Percentiles rank a stretch among this genome's conserved stretches.
Conservation (phyloP, 2,797 vertebrate species). For the Hemibagrus guttatus region DNA sequence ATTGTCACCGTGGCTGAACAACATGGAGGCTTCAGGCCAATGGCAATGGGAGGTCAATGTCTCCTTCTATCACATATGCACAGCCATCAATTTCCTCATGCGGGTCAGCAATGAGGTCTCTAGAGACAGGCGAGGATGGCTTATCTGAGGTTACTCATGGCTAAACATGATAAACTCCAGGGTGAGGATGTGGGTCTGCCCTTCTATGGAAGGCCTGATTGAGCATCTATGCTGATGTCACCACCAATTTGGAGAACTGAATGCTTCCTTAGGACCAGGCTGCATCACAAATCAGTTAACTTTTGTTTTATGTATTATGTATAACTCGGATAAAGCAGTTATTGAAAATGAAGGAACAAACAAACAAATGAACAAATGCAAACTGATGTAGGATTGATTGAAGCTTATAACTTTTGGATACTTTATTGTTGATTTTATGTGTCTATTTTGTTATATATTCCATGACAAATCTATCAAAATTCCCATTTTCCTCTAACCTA, state of each 20-base stretch:
- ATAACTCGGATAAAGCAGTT: neutral
- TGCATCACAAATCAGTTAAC: neutral
- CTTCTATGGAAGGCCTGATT: neutral
- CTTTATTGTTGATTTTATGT: neutral
- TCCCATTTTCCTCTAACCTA: neutral
- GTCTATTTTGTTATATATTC: neutral
- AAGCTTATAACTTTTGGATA: neutral
- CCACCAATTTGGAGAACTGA: neutral
- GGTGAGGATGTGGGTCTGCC: conserved; percentile 41
- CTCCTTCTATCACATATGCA: conserved; percentile 48
- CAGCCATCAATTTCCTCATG: conserved; percentile 45
- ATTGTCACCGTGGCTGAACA: conserved; percentile 43
- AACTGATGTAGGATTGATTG: neutral
- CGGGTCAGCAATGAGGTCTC: conserved; percentile 22
- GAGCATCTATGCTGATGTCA: conserved; percentile 6
- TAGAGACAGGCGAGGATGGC: conserved; percentile 33
- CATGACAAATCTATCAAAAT: neutral
- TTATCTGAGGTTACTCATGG: conserved; percentile 51
- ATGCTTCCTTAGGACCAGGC: neutral
- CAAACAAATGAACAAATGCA: neutral
- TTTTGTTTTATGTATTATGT: neutral
- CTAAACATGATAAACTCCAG: conserved; percentile 45
- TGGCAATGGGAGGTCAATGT: conserved; percentile 43
- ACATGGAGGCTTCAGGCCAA: conserved; percentile 23
- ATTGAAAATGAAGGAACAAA: neutral